A percentile compares a stretch with the other conserved stretches of the same genome.
These are phyloP conservation scores for Orthonychiurus folsomi DNA, from an alignment of 2,888 invertebrate species.

Conservation along the genomic window DNA sequence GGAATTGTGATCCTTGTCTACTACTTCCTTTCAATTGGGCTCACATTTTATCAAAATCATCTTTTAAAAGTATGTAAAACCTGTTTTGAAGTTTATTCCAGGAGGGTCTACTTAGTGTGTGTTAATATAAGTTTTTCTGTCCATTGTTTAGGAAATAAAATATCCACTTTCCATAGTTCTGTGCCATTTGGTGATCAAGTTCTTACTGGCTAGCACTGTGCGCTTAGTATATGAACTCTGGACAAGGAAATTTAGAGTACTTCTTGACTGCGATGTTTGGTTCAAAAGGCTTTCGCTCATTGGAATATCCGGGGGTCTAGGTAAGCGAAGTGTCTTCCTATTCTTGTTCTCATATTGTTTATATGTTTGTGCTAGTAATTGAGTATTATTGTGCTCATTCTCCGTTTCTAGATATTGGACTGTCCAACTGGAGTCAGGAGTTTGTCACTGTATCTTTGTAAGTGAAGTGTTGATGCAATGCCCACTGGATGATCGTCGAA, in stretches of 20 bases:
- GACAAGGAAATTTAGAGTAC: conserved; percentile 57
- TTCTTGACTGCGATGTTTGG: conserved; percentile 66
- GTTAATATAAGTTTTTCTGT: conserved; percentile 13
- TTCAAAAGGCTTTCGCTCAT: conserved; percentile 70
- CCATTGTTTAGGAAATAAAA: conserved; percentile 65
- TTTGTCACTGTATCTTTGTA: conserved; percentile 86
- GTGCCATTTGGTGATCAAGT: conserved; percentile 83
- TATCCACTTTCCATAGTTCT: conserved; percentile 83
- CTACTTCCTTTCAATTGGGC: conserved; percentile 82
- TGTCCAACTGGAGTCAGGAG: conserved; percentile 96
- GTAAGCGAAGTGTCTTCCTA: too few relatives aligned
- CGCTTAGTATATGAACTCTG: conserved; percentile 52
- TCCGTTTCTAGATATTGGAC: conserved; percentile 93
- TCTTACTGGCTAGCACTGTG: conserved; percentile 63
- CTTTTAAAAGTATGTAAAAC: conserved; percentile 61
- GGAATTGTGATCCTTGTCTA: conserved; percentile 63
- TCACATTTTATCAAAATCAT: conserved; percentile 96
- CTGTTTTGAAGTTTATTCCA: not conserved
- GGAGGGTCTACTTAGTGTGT: not conserved
- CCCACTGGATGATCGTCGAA: not conserved
- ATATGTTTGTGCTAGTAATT: too few relatives aligned
- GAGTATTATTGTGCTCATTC: too few relatives aligned
- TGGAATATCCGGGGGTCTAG: conserved; percentile 88
- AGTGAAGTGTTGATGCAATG: conserved; percentile 43
- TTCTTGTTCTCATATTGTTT: too few relatives aligned